Evolutionary conservation across 2,113 vertebrate species (phyloP).

Genomic region (Sardina pilchardus): DNA sequence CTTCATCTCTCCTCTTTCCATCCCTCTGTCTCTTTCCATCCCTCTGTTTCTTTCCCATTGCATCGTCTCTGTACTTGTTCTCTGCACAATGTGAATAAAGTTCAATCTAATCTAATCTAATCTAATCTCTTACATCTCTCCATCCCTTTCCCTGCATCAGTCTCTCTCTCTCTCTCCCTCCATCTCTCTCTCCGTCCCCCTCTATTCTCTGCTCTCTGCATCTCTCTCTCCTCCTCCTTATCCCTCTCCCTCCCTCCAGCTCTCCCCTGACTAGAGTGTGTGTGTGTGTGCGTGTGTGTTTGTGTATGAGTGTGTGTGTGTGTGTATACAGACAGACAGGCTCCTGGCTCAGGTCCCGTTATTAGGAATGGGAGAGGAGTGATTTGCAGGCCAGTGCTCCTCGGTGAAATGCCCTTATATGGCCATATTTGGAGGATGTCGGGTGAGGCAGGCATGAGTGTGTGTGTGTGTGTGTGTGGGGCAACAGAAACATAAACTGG

Average conservation of each 20-base stretch:
- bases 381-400: slow-evolving; percentile 62
- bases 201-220: no score
- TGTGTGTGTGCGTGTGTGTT: slow-evolving; percentile 42
- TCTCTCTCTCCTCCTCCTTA: not conserved
- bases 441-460: slow-evolving; percentile 55
- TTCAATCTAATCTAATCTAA: no score
- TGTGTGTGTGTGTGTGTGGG: no score
- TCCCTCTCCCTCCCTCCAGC: slow-evolving; percentile 13
- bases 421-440: slow-evolving; percentile 67
- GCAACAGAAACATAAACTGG: slow-evolving; percentile 60
- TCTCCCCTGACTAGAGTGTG: slow-evolving; percentile 9
- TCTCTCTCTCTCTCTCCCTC: not conserved
- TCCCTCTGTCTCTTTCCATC: not conserved
- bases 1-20: no score
- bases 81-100: no score
- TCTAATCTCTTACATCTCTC: not conserved
- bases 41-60: not conserved
- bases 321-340: slow-evolving; percentile 46
- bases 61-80: not conserved
- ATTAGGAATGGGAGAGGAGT: slow-evolving; percentile 77
- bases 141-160: not conserved
- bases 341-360: slow-evolving; percentile 66
- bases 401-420: slow-evolving; percentile 78
- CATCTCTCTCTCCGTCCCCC: not conserved
- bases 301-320: slow-evolving; percentile 35